These are phyloP conservation scores for Gila orcuttii DNA, from an alignment of 2,113 vertebrate genomes.

Conservation along the genomic window DNA sequence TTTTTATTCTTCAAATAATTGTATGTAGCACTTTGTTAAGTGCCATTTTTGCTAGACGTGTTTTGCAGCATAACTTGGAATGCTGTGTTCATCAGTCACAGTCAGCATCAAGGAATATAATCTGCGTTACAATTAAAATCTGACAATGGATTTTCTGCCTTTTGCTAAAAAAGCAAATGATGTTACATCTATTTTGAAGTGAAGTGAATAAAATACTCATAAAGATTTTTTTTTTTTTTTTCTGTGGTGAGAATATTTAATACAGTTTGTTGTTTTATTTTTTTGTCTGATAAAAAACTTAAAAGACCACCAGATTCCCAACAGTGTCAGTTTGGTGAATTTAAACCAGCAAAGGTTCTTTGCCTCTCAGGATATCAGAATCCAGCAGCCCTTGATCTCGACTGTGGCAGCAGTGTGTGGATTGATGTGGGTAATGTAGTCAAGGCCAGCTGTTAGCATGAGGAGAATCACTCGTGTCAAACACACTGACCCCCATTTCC, in stretches of 20 bases:
- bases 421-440: slow-evolving; percentile 81
- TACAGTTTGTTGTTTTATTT: background rate
- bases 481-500: slow-evolving; percentile 77
- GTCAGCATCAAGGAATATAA: background rate
- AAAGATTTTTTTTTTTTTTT: background rate
- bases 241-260: background rate
- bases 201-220: background rate
- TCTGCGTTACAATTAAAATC: background rate
- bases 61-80: background rate
- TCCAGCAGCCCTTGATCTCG: slow-evolving; percentile 73
- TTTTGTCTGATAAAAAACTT: background rate
- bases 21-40: too few relatives aligned
- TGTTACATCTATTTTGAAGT: background rate
- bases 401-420: slow-evolving; percentile 71
- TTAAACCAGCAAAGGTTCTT: slow-evolving; percentile 8
- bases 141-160: background rate
- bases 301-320: slow-evolving; percentile 1
- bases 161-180: background rate
- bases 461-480: slow-evolving; percentile 73
- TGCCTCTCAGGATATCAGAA: slow-evolving; percentile 68
- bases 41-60: background rate
- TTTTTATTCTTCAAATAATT: too few relatives aligned
- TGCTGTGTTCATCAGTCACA: background rate
- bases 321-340: background rate
- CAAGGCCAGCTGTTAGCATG: slow-evolving; percentile 78